Conservation (phyloP, 2,888 invertebrate species). For the Epinotia demarniana region DNA sequence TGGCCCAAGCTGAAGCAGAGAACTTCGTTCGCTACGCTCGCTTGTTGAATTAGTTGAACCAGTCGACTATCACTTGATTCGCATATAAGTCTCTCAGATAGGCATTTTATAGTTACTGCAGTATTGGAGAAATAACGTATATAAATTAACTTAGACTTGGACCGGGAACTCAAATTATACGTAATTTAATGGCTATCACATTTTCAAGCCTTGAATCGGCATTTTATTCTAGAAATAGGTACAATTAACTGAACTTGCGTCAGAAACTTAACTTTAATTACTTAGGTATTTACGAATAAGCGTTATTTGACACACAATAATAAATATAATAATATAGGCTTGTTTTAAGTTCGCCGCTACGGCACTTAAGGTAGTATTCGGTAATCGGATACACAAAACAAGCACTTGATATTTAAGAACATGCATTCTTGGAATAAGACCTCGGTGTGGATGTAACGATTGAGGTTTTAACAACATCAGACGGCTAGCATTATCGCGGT, state of each 20-base stretch:
- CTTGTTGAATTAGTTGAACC: too few species aligned
- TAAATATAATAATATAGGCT: background rate
- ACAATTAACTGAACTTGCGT: constrained; percentile 13
- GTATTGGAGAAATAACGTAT: too few species aligned
- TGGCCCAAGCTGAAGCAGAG: too few species aligned
- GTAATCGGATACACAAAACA: constrained; percentile 37
- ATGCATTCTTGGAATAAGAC: constrained; percentile 30
- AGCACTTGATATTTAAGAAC: constrained; percentile 35
- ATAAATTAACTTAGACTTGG: too few species aligned
- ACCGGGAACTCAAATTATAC: background rate
- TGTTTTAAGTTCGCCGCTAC: constrained; percentile 31
- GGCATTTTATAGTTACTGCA: too few species aligned
- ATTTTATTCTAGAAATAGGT: background rate
- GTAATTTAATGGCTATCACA: background rate
- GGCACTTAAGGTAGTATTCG: constrained; percentile 17
- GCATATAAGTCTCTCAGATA: too few species aligned
- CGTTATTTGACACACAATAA: constrained; percentile 20
- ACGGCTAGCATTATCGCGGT: background rate
- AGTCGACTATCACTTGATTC: too few species aligned
- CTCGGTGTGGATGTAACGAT: constrained; percentile 10
- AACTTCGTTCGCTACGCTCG: too few species aligned
- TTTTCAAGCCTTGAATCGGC: background rate
- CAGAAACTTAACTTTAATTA: constrained; percentile 20
- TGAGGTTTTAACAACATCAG: background rate
- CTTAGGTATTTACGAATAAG: constrained; percentile 19